These are phyloP conservation scores for Trichonephila clavata DNA, from an alignment of 1,140 invertebrate genomes.

Conservation along the genomic window DNA sequence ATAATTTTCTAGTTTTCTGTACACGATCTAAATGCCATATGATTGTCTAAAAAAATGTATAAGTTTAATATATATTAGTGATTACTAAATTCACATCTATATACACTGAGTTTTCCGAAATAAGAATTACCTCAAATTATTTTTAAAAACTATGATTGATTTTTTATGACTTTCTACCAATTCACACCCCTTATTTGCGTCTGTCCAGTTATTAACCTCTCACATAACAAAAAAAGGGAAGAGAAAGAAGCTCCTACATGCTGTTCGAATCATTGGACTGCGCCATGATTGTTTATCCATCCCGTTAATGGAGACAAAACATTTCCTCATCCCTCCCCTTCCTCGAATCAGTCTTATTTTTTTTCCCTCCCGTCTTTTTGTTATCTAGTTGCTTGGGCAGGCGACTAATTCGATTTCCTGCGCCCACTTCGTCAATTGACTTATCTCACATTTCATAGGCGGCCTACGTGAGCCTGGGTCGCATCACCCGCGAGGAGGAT, in stretches of 20 bases:
- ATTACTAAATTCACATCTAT: too few relatives aligned
- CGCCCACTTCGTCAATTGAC: conserved; percentile 73
- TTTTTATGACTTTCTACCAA: too few relatives aligned
- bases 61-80: too few relatives aligned
- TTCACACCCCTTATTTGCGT: too few relatives aligned
- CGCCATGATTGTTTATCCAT: conserved; percentile 56
- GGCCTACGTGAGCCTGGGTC: conserved; percentile 61
- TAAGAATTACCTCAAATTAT: too few relatives aligned
- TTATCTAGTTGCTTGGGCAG: conserved; percentile 48
- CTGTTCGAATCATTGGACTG: background rate
- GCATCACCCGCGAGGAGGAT: conserved; percentile 44
- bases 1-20: too few relatives aligned
- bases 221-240: background rate
- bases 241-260: background rate
- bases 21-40: too few relatives aligned
- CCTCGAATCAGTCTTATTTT: conserved; percentile 3
- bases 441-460: conserved; percentile 70
- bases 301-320: conserved; percentile 71
- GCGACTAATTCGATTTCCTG: conserved; percentile 70
- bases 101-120: too few relatives aligned
- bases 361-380: conserved; percentile 13
- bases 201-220: background rate
- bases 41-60: too few relatives aligned
- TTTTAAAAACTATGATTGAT: too few relatives aligned
- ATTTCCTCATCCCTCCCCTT: conserved; percentile 18